Evolutionary conservation across 2,797 vertebrate species (phyloP), one percentile per base, ranked within the genome.

Genomic region (Typhlichthys eigenmanni): DNA sequence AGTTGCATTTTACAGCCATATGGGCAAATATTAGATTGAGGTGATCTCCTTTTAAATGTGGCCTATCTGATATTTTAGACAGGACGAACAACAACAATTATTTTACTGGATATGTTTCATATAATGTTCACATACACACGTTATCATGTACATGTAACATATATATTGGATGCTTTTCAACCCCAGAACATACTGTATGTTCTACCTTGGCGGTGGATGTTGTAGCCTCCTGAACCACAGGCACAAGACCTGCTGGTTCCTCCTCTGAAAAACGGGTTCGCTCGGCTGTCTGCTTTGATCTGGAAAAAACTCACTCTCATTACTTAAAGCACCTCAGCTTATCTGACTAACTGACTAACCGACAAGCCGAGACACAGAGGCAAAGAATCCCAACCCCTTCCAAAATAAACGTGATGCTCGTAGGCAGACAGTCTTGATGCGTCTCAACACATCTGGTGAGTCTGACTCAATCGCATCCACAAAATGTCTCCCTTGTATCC

Each of bases 201-300:
- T 55, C 46, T 62, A 79, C 75, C 71, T 75, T 75, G 47, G 56
- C 77, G 49, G 71, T 43, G 9, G 71, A 78, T 29, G 68, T 53
- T 3, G 47, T 74, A 9, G 45, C 62, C 13, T 75, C 66, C 46
- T 69, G 64, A 17, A 66, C 29, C 34, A 52, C 34, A 11, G 67
- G 53, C 10, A 49, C 16, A 17, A 64, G 60, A 19, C 55, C 49
- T 13, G 61, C 13, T 24, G 38, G 50, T 14, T 55, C 52, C 55
- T 62, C 61, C 16, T 54, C 47, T 24, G 61, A 46, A 13, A 10
- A 5, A 45, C 10, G 46, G 8, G 45, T 51, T 13, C 62, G 48
- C 47, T 58, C 32, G 34, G 46, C 47, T 49, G 49, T 60, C 59
- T 72, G 68, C 24, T 58, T 55, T n/a, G 50, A 51, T 48, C 77